Conservation (phyloP, 2,888 invertebrate genomes). For the Cephus spinipes region DNA sequence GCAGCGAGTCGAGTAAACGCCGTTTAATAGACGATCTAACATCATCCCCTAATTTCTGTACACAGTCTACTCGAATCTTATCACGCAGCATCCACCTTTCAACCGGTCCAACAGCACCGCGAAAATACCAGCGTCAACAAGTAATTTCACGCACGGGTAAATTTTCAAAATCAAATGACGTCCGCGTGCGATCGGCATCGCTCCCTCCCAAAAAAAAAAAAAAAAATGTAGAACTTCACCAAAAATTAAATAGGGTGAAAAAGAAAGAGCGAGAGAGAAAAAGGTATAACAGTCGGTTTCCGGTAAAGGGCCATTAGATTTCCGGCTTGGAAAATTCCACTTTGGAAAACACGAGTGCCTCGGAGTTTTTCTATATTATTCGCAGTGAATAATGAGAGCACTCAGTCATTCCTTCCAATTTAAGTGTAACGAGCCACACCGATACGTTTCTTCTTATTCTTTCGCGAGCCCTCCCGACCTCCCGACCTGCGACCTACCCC, state of each 20-base stretch:
- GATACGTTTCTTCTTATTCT: slow-evolving; percentile 66
- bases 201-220: too few relatives aligned
- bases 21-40: slow-evolving; percentile 55
- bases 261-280: neutral
- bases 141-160: neutral
- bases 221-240: neutral
- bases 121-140: neutral
- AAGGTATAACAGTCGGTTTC: neutral
- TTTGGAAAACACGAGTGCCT: slow-evolving; percentile 23
- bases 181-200: neutral
- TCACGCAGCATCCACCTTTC: neutral
- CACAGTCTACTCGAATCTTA: neutral
- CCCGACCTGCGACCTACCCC: slow-evolving; percentile 42
- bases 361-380: slow-evolving; percentile 60
- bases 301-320: slow-evolving; percentile 7
- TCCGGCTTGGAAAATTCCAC: slow-evolving; percentile 8
- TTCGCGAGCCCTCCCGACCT: slow-evolving; percentile 42
- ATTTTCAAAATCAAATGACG: neutral
- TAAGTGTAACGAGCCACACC: slow-evolving; percentile 67
- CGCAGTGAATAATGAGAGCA: slow-evolving; percentile 65
- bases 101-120: neutral
- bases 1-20: slow-evolving; percentile 57
- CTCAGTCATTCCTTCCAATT: slow-evolving; percentile 67
- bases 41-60: slow-evolving; percentile 34
- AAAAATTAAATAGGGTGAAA: neutral